Conservation (phyloP, 2,113 vertebrate genomes). For the Nibea albiflora region DNA sequence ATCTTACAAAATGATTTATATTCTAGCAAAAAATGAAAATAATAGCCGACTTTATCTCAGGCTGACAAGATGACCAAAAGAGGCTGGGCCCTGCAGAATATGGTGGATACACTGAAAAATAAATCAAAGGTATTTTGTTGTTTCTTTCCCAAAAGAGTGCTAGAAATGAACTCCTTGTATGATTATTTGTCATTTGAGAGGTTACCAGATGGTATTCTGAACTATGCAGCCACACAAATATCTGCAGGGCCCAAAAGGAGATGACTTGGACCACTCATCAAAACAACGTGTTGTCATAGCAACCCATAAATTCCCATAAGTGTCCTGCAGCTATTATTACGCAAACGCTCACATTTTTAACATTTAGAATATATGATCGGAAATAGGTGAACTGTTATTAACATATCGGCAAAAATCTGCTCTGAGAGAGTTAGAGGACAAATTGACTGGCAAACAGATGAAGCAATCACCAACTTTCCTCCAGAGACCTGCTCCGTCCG, state of each 20-base stretch:
- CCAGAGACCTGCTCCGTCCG: neutral
- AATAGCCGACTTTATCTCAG: neutral
- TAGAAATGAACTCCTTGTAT: neutral
- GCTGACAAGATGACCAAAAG: neutral
- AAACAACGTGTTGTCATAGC: neutral
- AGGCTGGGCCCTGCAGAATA: neutral
- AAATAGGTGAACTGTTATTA: neutral
- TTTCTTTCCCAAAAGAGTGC: neutral
- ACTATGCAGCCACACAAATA: neutral
- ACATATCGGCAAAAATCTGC: neutral
- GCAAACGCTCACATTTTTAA: neutral
- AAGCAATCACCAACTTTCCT: slow-evolving; percentile 14
- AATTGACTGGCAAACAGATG: slow-evolving; percentile 4
- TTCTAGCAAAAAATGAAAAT: neutral
- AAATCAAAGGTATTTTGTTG: too few relatives aligned
- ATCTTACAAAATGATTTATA: slow-evolving; percentile 10
- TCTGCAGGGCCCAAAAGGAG: neutral
- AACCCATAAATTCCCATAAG: neutral
- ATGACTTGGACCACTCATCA: neutral
- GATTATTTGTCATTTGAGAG: neutral
- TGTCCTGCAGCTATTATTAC: neutral
- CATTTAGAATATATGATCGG: neutral
- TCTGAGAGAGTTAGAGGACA: neutral
- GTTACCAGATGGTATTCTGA: neutral
- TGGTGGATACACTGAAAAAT: too few relatives aligned